Percentiles rank a stretch among this genome's conserved stretches.
Conservation (phyloP, 2,888 invertebrate genomes). For the Patella depressa region DNA sequence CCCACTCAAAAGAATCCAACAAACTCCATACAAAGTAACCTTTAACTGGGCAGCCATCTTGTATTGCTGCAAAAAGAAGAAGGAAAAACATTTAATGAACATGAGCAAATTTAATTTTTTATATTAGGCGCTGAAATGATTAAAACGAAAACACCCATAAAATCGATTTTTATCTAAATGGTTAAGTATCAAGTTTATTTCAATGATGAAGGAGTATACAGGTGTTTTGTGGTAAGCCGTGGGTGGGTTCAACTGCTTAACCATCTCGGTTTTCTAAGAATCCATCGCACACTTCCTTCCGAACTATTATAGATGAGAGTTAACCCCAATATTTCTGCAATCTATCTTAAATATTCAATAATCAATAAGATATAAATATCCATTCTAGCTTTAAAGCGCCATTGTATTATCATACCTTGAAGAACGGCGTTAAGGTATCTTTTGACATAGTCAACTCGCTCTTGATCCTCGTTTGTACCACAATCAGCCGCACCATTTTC, state of each 20-base stretch:
- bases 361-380: too few species aligned
- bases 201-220: too few species aligned
- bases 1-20: conserved; percentile 88
- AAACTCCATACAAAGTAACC: conserved; percentile 85
- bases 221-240: too few species aligned
- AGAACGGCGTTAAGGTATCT: conserved; percentile 60
- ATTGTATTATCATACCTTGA: conserved; percentile 46
- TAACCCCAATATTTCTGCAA: too few species aligned
- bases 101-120: not conserved
- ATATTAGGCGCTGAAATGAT: not conserved
- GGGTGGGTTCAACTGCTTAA: too few species aligned
- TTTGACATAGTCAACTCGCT: conserved; percentile 57
- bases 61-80: conserved; percentile 37
- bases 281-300: not conserved
- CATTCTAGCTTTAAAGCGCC: too few species aligned
- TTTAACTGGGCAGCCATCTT: conserved; percentile 63
- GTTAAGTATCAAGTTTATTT: too few species aligned
- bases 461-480: conserved; percentile 57
- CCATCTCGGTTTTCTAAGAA: not conserved
- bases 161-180: too few species aligned
- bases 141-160: not conserved
- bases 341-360: too few species aligned
- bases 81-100: not conserved
- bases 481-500: conserved; percentile 61
- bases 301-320: too few species aligned